Percentiles rank a stretch among this genome's conserved stretches.
These are phyloP conservation scores for Tragelaphus scriptus DNA, from an alignment of 2,113 vertebrate genomes.

Conservation along the genomic window DNA sequence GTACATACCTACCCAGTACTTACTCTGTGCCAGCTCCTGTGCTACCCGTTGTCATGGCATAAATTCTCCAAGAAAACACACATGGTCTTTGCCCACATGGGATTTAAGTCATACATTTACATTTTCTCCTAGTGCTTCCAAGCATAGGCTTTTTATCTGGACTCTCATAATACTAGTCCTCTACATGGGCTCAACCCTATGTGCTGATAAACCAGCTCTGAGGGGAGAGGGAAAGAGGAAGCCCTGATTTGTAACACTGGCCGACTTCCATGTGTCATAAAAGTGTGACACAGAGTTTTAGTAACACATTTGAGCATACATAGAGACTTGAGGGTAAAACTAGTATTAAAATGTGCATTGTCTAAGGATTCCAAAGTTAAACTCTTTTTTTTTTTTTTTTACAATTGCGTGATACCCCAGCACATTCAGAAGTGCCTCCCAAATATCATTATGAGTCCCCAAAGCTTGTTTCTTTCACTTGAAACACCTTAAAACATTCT, in stretches of 20 bases:
- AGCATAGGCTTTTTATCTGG: neutral
- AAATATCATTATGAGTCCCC: rapidly evolving
- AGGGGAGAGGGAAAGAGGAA: neutral
- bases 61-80: neutral
- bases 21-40: neutral
- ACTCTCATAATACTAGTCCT: neutral
- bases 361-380: neutral
- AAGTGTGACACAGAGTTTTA: neutral
- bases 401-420: neutral
- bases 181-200: neutral
- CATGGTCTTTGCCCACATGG: neutral
- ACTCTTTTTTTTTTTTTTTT: neutral
- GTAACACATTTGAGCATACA: neutral
- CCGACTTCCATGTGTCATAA: neutral
- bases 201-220: neutral
- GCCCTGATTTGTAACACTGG: neutral
- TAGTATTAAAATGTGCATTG: neutral
- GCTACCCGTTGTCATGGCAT: neutral
- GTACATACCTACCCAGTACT: neutral
- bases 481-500: neutral
- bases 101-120: neutral
- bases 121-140: neutral
- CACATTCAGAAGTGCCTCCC: neutral
- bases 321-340: neutral
- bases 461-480: neutral